Conservation (phyloP, 2,888 invertebrate genomes). For the Penaeus monodon region DNA sequence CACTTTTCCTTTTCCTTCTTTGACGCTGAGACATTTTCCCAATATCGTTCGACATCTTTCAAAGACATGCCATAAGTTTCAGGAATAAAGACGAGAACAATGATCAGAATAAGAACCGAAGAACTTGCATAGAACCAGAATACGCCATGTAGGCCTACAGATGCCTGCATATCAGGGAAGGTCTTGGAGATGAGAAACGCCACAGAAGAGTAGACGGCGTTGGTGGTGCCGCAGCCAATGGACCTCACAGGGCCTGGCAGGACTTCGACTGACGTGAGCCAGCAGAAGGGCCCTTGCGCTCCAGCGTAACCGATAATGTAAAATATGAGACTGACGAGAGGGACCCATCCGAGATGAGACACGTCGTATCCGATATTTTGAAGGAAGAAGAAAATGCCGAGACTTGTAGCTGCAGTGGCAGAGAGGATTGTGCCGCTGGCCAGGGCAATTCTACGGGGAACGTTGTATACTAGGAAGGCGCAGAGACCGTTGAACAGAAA, state of each 20-base stretch:
- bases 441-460: not conserved
- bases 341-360: not conserved
- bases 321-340: not conserved
- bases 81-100: not conserved
- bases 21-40: not conserved
- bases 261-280: not conserved
- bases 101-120: not conserved
- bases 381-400: constrained; percentile 23
- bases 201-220: not conserved
- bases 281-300: not conserved
- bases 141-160: not conserved
- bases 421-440: not conserved
- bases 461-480: not conserved
- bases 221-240: not conserved
- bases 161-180: not conserved
- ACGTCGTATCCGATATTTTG: not conserved
- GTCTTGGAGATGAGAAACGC: constrained; percentile 3
- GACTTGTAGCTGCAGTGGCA: not conserved
- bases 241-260: constrained; percentile 11
- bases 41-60: not conserved
- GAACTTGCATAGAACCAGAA: not conserved
- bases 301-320: not conserved
- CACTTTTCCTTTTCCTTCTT: too few relatives aligned
- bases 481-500: not conserved
- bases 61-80: constrained; percentile 2